Evolutionary conservation across 2,888 invertebrate species (phyloP).

Genomic region (Apamea crenata): DNA sequence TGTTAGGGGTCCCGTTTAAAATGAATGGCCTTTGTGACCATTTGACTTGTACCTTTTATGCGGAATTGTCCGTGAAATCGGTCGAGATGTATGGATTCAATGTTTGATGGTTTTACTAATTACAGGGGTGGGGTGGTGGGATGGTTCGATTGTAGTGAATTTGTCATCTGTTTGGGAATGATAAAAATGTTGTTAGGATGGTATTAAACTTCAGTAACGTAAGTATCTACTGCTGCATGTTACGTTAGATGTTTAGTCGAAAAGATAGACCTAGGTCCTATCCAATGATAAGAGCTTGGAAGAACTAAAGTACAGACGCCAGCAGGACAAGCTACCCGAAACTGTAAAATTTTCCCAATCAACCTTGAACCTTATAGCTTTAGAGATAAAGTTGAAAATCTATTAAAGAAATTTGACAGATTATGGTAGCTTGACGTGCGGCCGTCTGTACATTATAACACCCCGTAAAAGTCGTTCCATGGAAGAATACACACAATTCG

Average conservation of each 20-base stretch:
- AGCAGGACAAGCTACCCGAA: too few species aligned
- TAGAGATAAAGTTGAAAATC: too few species aligned
- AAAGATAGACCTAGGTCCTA: not conserved
- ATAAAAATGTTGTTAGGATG: not conserved
- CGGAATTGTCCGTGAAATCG: slow-evolving; percentile 88
- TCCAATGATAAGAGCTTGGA: not conserved
- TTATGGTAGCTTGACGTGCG: too few species aligned
- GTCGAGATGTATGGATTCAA: slow-evolving; percentile 85
- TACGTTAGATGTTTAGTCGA: not conserved
- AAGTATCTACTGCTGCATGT: not conserved
- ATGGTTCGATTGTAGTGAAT: slow-evolving; percentile 41
- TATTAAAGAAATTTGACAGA: too few species aligned
- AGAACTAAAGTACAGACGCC: not conserved
- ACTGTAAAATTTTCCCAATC: too few species aligned
- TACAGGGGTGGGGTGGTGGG: slow-evolving; percentile 76
- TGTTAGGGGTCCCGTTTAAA: slow-evolving; percentile 85
- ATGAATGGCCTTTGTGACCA: slow-evolving; percentile 84
- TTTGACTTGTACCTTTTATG: slow-evolving; percentile 88
- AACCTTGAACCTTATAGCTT: too few species aligned
- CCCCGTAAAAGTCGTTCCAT: not conserved
- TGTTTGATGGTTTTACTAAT: slow-evolving; percentile 82
- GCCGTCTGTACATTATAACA: not conserved
- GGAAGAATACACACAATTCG: not conserved
- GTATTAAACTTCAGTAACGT: not conserved
- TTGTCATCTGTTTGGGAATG: slow-evolving; percentile 19